Conservation (phyloP, 2,113 vertebrate genomes). For the Mobula hypostoma region DNA sequence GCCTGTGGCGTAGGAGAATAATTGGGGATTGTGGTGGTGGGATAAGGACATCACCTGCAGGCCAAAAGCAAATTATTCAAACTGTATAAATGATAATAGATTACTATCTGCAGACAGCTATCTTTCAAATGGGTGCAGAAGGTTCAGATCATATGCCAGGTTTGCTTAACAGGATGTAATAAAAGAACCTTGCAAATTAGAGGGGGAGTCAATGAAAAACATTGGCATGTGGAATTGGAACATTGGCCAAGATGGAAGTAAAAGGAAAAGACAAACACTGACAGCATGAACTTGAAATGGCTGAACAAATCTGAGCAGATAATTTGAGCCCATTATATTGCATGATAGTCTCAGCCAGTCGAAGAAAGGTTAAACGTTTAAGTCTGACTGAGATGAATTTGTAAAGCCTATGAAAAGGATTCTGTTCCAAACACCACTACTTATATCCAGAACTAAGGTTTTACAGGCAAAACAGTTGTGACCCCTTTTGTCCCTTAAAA, state of each 20-base stretch:
- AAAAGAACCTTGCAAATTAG: neutral
- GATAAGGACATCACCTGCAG: neutral
- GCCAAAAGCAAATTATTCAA: neutral
- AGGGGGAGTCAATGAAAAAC: neutral
- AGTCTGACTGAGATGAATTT: conserved; percentile 3
- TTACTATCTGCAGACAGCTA: neutral
- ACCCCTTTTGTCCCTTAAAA: conserved; percentile 15
- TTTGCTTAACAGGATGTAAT: too few relatives aligned
- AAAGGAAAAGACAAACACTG: neutral
- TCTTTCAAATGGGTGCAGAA: neutral
- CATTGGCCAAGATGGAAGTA: neutral
- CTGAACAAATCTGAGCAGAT: neutral
- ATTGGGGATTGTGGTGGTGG: neutral
- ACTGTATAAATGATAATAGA: neutral
- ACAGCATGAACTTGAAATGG: conserved; percentile 16
- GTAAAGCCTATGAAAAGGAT: neutral
- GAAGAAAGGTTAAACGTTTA: conserved; percentile 20
- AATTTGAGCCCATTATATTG: neutral
- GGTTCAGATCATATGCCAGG: neutral
- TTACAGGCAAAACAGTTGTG: conserved; percentile 9
- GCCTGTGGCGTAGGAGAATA: neutral
- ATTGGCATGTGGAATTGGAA: neutral
- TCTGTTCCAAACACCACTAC: neutral
- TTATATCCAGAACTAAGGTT: conserved; percentile 14
- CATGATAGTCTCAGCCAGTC: neutral